A percentile compares a stretch with the other conserved stretches of the same genome.
These are phyloP conservation scores for Crypturellus tataupa DNA, from an alignment of 2,797 vertebrate species.

Conservation along the genomic window DNA sequence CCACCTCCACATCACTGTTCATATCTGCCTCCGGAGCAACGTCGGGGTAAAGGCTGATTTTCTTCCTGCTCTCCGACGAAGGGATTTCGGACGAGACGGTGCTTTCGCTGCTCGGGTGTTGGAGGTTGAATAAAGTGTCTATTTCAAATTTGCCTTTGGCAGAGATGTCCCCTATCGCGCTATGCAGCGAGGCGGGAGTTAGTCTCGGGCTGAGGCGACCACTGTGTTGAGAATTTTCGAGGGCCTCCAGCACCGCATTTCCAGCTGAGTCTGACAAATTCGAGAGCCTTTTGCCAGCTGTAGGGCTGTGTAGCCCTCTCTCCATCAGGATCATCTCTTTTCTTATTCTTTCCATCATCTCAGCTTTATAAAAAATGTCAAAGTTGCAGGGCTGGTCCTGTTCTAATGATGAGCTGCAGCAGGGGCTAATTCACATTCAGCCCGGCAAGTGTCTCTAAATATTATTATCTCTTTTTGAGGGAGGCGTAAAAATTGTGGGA, in stretches of 20 bases:
- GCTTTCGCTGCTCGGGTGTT: constrained; percentile 90
- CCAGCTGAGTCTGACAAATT: constrained; percentile 92
- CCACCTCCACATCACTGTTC: constrained; percentile 99
- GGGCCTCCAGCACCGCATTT: constrained; percentile 97
- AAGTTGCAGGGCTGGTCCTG: constrained; percentile 89
- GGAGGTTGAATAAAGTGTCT: constrained; percentile 93
- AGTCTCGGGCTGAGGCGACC: constrained; percentile 96
- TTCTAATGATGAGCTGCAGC: constrained; percentile 90
- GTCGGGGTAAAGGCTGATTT: constrained; percentile 93
- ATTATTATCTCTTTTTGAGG: constrained; percentile 93
- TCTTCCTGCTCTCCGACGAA: constrained; percentile 93
- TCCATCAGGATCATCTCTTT: constrained; percentile 99
- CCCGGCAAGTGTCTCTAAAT: constrained; percentile 89
- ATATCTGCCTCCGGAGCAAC: constrained; percentile 96
- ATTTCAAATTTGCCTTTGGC: constrained; percentile 98
- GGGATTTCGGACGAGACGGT: constrained; percentile 90
- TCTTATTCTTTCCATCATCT: constrained; percentile 99
- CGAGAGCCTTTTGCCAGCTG: constrained; percentile 93
- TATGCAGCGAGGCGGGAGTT: constrained; percentile 93
- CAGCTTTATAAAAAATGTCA: constrained; percentile 88
- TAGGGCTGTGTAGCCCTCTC: constrained; percentile 96
- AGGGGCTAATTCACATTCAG: constrained; percentile 95
- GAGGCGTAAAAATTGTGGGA: constrained; percentile 90
- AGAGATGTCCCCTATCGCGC: constrained; percentile 92
- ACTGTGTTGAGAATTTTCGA: constrained; percentile 98